Percentiles rank a stretch among this genome's conserved stretches.
Evolutionary conservation across 1,140 invertebrate species (phyloP).

Genomic region (Drosophila guanche): DNA sequence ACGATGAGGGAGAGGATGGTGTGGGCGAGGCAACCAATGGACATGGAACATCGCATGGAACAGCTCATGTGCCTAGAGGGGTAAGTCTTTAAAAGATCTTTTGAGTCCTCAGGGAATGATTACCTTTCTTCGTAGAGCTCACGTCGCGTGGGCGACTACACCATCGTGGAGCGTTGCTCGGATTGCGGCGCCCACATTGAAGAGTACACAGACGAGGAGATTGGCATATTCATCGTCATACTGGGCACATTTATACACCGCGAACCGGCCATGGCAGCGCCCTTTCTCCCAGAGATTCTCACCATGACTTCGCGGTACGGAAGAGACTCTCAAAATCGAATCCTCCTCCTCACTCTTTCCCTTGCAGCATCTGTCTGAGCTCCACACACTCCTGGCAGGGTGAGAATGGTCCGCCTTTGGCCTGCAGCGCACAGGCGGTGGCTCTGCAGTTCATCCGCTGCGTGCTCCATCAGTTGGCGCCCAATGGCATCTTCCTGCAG

Average conservation of each 20-base stretch:
- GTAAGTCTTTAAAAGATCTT: slow-evolving; percentile 38
- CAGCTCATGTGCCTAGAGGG: slow-evolving; percentile 51
- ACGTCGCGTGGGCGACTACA: slow-evolving; percentile 89
- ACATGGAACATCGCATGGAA: slow-evolving; percentile 30
- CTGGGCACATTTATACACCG: slow-evolving; percentile 98
- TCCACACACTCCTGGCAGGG: slow-evolving; percentile 95
- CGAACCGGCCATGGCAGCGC: slow-evolving; percentile 96
- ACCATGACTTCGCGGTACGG: slow-evolving; percentile 92
- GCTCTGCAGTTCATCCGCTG: slow-evolving; percentile 98
- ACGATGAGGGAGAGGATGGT: slow-evolving; percentile 68
- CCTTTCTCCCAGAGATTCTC: slow-evolving; percentile 95
- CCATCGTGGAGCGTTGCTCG: slow-evolving; percentile 87
- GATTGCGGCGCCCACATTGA: slow-evolving; percentile 94
- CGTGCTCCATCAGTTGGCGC: slow-evolving; percentile 97
- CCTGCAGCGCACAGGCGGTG: slow-evolving; percentile 95
- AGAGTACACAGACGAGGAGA: slow-evolving; percentile 98
- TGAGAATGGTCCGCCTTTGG: slow-evolving; percentile 93
- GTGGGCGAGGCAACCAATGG: slow-evolving; percentile 58
- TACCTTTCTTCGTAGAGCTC: slow-evolving; percentile 84
- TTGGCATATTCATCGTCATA: slow-evolving; percentile 96
- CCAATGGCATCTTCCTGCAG: slow-evolving; percentile 97
- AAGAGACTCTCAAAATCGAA: neutral
- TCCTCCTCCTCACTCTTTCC: neutral
- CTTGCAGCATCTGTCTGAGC: slow-evolving; percentile 87
- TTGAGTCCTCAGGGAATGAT: neutral